Evolutionary conservation across 2,797 vertebrate species (phyloP), one percentile per base, ranked within the genome.

Genomic region (Enteromius treurensis): DNA sequence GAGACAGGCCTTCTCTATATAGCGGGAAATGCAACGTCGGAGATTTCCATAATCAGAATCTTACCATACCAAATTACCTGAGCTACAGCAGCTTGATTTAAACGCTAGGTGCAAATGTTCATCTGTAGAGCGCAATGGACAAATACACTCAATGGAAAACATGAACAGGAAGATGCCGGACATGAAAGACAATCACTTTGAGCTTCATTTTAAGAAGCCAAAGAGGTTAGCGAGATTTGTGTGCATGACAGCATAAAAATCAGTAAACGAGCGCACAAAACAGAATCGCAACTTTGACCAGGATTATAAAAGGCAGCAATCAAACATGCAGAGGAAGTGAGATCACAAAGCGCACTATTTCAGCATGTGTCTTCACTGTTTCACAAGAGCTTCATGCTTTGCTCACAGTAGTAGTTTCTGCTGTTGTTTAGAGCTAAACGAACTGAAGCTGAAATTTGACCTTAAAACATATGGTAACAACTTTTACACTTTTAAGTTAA

Each of bases 241-340:
- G 80, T 77, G 88, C 88, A 74, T 80, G 71, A 26, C 58, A 5
- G n/a, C 65, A 45, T 58, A 79, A 79, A 90, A 91, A 87, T 88
- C 85, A 90, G 88, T 88, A 89, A 84, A 82, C 84, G 88, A 88
- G 84, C 76, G 86, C 86, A 83, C 83, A 85, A 65, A 83, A 87
- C 85, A 87, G 11, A 60, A 79, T 47, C 8, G 79, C 47, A 77
- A 82, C 86, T 79, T 79, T 80, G 29, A 76, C 21, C 37, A 73
- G 51, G 79, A 85, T 75, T 74, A 42, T 60, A 51, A 87, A 68
- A 73, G 64, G 62, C 70, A 77, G 80, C 49, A n/a, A 86, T 86
- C 87, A 76, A 40, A 40, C 75, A 82, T 71, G 32, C 4, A 65
- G 42, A 71, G 45, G 45, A 71, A 71, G 69, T 49, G 42, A 71